Evolutionary conservation across 1,140 invertebrate species (phyloP).

Genomic region (Drosophila kepulauana): DNA sequence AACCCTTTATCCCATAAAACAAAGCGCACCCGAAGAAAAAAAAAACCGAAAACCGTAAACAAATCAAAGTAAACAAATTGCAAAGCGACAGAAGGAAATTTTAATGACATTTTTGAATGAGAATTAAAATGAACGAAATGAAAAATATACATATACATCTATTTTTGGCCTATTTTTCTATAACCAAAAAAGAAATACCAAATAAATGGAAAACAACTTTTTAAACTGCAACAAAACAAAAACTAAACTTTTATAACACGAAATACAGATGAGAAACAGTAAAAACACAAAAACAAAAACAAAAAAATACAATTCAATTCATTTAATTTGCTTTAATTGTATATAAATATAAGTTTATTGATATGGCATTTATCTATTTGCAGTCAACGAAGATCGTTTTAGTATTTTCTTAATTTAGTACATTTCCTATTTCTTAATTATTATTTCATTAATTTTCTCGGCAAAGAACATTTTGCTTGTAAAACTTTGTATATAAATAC

Average conservation of each 20-base stretch:
- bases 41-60: slow-evolving; percentile 37
- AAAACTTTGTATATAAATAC: slow-evolving; percentile 55
- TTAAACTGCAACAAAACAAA: slow-evolving; percentile 61
- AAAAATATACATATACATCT: slow-evolving; percentile 70
- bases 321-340: slow-evolving; percentile 49
- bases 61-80: slow-evolving; percentile 48
- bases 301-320: slow-evolving; percentile 12
- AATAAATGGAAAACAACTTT: slow-evolving; percentile 53
- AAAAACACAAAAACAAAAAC: slow-evolving; percentile 11
- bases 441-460: background rate
- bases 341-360: slow-evolving; percentile 44
- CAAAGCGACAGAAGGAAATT: slow-evolving; percentile 62
- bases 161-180: slow-evolving; percentile 84
- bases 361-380: slow-evolving; percentile 1
- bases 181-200: slow-evolving; percentile 52
- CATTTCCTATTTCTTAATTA: too few relatives aligned
- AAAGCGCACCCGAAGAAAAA: slow-evolving; percentile 39
- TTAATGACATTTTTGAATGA: slow-evolving; percentile 75
- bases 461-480: slow-evolving; percentile 33
- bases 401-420: slow-evolving; percentile 4
- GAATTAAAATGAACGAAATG: slow-evolving; percentile 55
- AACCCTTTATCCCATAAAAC: slow-evolving; percentile 28
- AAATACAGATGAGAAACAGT: slow-evolving; percentile 37
- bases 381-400: slow-evolving; percentile 67
- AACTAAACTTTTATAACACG: slow-evolving; percentile 57